A percentile compares a stretch with the other conserved stretches of the same genome.
These are phyloP conservation scores for Bellardia pandia DNA, from an alignment of 2,888 invertebrate species.

Conservation along the genomic window DNA sequence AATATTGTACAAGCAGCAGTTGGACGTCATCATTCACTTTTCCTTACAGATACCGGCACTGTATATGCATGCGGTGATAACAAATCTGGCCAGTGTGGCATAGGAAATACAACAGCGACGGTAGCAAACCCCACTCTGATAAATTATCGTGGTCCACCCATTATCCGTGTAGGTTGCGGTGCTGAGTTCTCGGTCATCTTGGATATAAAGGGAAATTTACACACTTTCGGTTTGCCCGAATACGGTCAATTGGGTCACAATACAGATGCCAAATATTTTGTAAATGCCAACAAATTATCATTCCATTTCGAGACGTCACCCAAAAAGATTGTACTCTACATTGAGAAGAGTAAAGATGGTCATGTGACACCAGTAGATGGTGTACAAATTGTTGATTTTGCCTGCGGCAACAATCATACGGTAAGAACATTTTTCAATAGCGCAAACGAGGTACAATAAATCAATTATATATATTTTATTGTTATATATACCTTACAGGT, in stretches of 20 bases:
- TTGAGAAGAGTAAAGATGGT: constrained; percentile 94
- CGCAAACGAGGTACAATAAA: not conserved
- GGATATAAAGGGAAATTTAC: constrained; percentile 94
- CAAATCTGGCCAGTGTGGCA: constrained; percentile 95
- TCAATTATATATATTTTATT: not conserved
- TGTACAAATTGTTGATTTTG: constrained; percentile 94
- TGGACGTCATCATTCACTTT: constrained; percentile 94
- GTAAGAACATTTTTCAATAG: constrained; percentile 83
- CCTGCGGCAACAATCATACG: constrained; percentile 96
- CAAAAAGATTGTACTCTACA: constrained; percentile 92
- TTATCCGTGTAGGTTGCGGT: constrained; percentile 95
- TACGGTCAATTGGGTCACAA: constrained; percentile 97
- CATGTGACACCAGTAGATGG: constrained; percentile 93
- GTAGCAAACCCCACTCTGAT: constrained; percentile 86
- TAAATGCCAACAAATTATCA: constrained; percentile 93
- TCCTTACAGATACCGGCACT: constrained; percentile 91
- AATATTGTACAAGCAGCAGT: constrained; percentile 94
- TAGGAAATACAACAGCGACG: constrained; percentile 88
- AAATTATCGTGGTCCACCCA: constrained; percentile 92
- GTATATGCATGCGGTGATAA: constrained; percentile 97
- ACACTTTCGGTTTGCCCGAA: constrained; percentile 96
- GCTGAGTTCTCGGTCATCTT: constrained; percentile 96
- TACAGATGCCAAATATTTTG: constrained; percentile 97
- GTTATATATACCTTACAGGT: constrained; percentile 85
- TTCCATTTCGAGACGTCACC: constrained; percentile 94